Percentiles rank a stretch among this genome's conserved stretches.
These are phyloP conservation scores for Exocentrus adspersus DNA, from an alignment of 2,888 invertebrate genomes.

Conservation along the genomic window DNA sequence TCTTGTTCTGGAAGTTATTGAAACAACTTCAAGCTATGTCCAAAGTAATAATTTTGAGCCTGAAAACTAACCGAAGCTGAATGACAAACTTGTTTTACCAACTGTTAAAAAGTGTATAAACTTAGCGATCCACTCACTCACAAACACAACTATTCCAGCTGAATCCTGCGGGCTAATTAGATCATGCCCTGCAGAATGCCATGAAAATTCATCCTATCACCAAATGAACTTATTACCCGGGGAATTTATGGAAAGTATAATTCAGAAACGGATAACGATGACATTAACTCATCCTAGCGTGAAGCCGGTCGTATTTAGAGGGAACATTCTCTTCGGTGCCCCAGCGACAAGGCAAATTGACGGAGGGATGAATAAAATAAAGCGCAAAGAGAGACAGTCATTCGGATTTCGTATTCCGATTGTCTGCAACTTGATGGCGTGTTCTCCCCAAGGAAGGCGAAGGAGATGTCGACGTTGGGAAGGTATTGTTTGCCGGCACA, in stretches of 20 bases:
- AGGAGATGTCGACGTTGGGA: constrained; percentile 22
- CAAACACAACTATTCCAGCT: no score
- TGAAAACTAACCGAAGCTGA: no score
- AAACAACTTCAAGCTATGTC: no score
- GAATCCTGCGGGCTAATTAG: no score
- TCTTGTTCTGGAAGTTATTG: no score
- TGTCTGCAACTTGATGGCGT: constrained; percentile 40
- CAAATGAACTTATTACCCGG: constrained; percentile 5
- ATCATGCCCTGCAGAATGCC: not conserved
- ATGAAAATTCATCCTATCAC: constrained; percentile 1
- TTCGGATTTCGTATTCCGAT: constrained; percentile 43
- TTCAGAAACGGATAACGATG: constrained; percentile 18
- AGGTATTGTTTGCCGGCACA: constrained; percentile 21
- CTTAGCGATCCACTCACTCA: no score
- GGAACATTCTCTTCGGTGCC: constrained; percentile 11
- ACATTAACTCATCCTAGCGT: constrained; percentile 26
- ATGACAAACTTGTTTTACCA: no score
- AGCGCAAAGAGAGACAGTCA: constrained; percentile 41
- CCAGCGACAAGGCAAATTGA: constrained; percentile 38
- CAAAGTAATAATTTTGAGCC: no score
- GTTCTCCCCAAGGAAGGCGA: constrained; percentile 28
- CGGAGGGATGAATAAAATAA: constrained; percentile 44
- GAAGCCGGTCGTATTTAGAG: constrained; percentile 24
- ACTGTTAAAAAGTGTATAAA: no score
- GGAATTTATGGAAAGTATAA: constrained; percentile 21